Evolutionary conservation across 64 coral and sea anemone genomes (phyloP), one percentile per base, ranked within the genome.

Genomic region (Anthopleura sola): DNA sequence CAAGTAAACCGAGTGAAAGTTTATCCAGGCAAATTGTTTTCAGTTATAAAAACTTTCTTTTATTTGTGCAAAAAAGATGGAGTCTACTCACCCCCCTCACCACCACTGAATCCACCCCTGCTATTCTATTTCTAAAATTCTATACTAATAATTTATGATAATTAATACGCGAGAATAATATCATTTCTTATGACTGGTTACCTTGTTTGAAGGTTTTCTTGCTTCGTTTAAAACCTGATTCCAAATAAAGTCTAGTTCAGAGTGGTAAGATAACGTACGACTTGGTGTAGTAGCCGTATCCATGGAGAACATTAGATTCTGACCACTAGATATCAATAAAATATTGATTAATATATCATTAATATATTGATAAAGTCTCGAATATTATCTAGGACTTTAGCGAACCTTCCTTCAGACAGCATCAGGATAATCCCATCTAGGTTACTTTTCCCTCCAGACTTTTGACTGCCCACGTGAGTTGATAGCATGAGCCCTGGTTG

Each of bases 401-500:
- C 66, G 12, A 32, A 97, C 94, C 88, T 97, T 86, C 85, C 78
- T 36, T 97, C 94, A 49, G 94, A 90, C 13, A 97, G 78, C 69
- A 84, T 92, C 50, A 97, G 81, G 49, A 93, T 87, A 28, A 97
- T 68, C 2, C 94, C 94, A 80, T 97, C 94, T 32, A 97, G 76
- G 23, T 92, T 97, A 36, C 57, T 91, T 46, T 76, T 92, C 18
- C 94, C 94, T 68, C 86, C 85, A 40, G 84, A 68, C 62, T 92
- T 92, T 2, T 89, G 44, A 28, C 94, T 97, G 3, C 90, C 75
- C 8, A 97, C 94, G 31, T 97, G 94, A 20, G 94, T 97, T 18
- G 94, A 97, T 16, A 97, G 40, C 87, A 97, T 90, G 84, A 97
- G 85, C 16, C 94, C 90, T 7, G 94, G 94, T 17, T 97, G 94